A percentile compares a stretch with the other conserved stretches of the same genome.
Conservation (phyloP, 2,888 invertebrate species). For the Lordiphosa fenestrarum region DNA sequence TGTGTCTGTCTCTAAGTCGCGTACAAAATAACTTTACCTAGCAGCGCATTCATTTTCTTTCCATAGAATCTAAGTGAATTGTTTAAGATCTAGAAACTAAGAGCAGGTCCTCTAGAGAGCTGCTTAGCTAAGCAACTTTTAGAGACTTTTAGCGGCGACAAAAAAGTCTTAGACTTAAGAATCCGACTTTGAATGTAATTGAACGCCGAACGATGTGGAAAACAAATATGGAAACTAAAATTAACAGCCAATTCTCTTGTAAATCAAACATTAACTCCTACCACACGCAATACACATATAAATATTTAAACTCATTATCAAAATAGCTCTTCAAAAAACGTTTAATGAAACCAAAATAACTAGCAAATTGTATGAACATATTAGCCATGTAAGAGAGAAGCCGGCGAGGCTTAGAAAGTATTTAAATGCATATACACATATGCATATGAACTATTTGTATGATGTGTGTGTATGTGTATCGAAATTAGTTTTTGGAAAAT, state of each 20-base stretch:
- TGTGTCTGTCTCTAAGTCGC: constrained; percentile 44
- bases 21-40: constrained; percentile 42
- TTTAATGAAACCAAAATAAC: constrained; percentile 17
- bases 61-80: constrained; percentile 49
- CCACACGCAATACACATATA: neutral
- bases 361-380: constrained; percentile 18
- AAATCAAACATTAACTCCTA: constrained; percentile 29
- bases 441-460: neutral
- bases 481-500: constrained; percentile 2
- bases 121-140: constrained; percentile 44
- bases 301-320: constrained; percentile 48
- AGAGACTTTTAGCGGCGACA: constrained; percentile 34
- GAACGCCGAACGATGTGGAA: neutral
- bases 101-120: constrained; percentile 56
- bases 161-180: constrained; percentile 14
- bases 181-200: constrained; percentile 6
- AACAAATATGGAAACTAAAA: neutral
- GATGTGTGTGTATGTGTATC: neutral
- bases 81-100: constrained; percentile 53
- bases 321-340: constrained; percentile 49
- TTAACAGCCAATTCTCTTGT: constrained; percentile 17
- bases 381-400: constrained; percentile 32
- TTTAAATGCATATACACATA: constrained; percentile 9
- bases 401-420: constrained; percentile 13
- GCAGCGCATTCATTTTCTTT: constrained; percentile 50